phyloP scores from a whole-genome alignment of 2,797 vertebrate genomes.

The Rhynchonycteris naso region DNA sequence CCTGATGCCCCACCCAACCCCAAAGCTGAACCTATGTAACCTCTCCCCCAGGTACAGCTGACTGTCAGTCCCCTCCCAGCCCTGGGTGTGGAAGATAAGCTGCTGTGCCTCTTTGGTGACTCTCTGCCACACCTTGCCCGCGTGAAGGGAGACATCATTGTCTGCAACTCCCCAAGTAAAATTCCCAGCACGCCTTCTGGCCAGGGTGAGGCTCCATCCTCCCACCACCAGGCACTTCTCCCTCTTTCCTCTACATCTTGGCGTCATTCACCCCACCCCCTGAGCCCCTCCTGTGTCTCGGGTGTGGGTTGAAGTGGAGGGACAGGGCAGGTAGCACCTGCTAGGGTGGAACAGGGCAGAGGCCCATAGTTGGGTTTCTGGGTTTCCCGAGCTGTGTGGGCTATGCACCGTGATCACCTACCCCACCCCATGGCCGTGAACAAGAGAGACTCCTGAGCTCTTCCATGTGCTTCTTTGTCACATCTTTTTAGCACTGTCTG shows the following conservation, averaged over 20 bases:
- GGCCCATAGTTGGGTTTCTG: neutral
- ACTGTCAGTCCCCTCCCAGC: constrained; percentile 85
- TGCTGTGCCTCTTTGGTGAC: constrained; percentile 86
- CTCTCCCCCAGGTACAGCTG: constrained; percentile 85
- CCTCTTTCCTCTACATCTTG: accelerated
- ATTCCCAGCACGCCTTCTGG: constrained; percentile 89
- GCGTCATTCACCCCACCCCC: accelerated
- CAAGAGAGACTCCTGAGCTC: neutral
- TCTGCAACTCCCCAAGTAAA: constrained; percentile 81
- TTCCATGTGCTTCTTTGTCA: accelerated
- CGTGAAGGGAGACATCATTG: constrained; percentile 75
- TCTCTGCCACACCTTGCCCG: neutral
- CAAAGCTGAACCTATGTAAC: accelerated
- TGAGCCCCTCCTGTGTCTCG: neutral
- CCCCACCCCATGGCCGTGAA: neutral
- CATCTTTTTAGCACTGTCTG: accelerated
- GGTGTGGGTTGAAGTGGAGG: neutral
- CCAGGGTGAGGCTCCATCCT: constrained; percentile 87
- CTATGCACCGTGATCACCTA: neutral
- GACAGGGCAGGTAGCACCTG: neutral
- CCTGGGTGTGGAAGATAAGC: constrained; percentile 76
- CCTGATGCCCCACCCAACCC: accelerated
- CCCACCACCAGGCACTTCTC: neutral
- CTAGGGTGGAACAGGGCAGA: neutral
- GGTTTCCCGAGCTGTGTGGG: neutral